Conservation (phyloP, 2,888 invertebrate species). For the Lepas anatifera region DNA sequence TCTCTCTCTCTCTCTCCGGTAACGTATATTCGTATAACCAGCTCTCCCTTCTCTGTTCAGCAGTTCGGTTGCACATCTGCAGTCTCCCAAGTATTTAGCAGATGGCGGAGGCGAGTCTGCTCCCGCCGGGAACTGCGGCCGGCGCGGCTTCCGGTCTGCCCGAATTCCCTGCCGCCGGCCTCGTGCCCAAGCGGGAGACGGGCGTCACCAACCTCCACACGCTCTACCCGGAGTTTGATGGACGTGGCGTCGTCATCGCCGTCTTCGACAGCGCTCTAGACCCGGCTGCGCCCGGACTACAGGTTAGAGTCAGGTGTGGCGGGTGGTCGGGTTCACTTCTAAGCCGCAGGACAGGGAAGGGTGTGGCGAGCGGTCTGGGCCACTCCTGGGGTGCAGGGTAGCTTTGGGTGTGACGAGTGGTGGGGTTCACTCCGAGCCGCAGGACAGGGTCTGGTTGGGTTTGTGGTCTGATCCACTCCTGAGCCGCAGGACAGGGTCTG, state of each 20-base stretch:
- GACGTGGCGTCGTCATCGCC: constrained; percentile 79
- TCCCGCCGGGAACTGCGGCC: background rate
- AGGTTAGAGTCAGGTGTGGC: too few relatives aligned
- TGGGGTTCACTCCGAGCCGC: too few relatives aligned
- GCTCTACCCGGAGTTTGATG: constrained; percentile 84
- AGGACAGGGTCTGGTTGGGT: too few relatives aligned
- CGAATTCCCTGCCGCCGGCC: constrained; percentile 64
- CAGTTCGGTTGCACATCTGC: background rate
- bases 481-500: too few relatives aligned
- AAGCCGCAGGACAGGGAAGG: too few relatives aligned
- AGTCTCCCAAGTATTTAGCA: too few relatives aligned
- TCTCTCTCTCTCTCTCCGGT: background rate
- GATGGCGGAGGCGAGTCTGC: too few relatives aligned
- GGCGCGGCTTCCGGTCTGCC: background rate
- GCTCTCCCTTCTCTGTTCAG: background rate
- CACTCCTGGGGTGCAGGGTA: too few relatives aligned
- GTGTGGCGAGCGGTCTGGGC: too few relatives aligned
- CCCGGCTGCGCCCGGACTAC: constrained; percentile 85
- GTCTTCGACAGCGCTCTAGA: constrained; percentile 97
- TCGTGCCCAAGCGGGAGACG: constrained; percentile 90
- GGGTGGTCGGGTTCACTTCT: too few relatives aligned
- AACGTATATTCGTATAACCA: background rate
- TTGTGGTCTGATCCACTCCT: too few relatives aligned
- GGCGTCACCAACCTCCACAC: constrained; percentile 72
- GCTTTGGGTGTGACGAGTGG: too few relatives aligned